Base-by-base conservation (phyloP, 2,888 invertebrate genomes). In the Galerucella nymphaeae region DNA sequence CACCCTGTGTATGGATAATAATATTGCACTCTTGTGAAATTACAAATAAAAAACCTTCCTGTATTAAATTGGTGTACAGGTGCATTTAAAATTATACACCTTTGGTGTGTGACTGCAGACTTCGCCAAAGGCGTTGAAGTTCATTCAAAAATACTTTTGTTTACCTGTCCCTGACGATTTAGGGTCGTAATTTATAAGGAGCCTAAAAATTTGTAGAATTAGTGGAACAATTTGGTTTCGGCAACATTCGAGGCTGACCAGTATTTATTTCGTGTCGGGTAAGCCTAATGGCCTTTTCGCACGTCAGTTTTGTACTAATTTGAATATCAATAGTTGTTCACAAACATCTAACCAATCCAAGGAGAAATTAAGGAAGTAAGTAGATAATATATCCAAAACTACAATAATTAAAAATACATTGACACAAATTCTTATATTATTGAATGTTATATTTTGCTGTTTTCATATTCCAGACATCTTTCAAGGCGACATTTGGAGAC, bases 201-300 rank as follows among this genome's bases (percentile, higher is more conserved):
- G 75, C 75, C 75, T 72, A 76, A 75, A 77, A 79, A 79, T 79
- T 78, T 77, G 78, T 76, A 72, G 76, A 79, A 76, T 79, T 78
- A 76, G 77, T 76, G 68, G 72, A 77, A 77, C 73, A 76, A 75
- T 75, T 76, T 71, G 55, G 14, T 14, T 45, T 38, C 30, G 66
- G 72, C 58, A 68, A 61, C 67, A 68, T 68, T 68, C 67, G 67
- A 16, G 41, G 57, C 57, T 59, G 65, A 50, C 70, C 73, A 65
- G 69, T 72, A 67, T 71, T 70, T 72, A 59, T 66, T 57, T 67
- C 66, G 66, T 41, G 63, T 55, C 62, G 66, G 23, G 41, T 42
- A 67, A 64, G 61, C 41, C 69, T 71, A 66, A 68, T 68, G 61
- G 30, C 9, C 53, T 53, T 68, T 68, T 41, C 30, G 68, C 68